Percentiles rank a stretch among this genome's conserved stretches.
These are phyloP conservation scores for Brachyhypopomus occidentalis DNA, from an alignment of 2,113 vertebrate species.

Conservation along the genomic window DNA sequence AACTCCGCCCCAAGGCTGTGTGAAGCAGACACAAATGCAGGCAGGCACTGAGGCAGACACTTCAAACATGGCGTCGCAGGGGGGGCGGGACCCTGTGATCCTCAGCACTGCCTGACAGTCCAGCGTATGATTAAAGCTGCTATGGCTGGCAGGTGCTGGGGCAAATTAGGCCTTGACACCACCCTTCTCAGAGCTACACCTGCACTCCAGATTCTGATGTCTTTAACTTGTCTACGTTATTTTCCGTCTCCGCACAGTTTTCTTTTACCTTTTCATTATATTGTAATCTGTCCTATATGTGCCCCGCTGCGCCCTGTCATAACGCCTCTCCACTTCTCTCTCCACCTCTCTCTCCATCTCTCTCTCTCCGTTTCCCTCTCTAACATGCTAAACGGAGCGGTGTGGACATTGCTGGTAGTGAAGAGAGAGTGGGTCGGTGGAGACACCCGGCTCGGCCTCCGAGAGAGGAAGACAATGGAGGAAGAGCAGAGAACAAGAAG, in stretches of 20 bases:
- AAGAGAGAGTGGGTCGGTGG: constrained; percentile 1
- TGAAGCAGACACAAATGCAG: constrained; percentile 35
- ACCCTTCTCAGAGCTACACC: neutral
- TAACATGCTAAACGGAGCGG: constrained; percentile 46
- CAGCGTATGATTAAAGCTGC: constrained; percentile 35
- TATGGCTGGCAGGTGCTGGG: constrained; percentile 20
- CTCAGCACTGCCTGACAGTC: constrained; percentile 26
- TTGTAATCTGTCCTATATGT: neutral
- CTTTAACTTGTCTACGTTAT: neutral
- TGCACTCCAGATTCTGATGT: neutral
- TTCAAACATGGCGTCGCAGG: constrained; percentile 33
- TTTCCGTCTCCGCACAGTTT: neutral
- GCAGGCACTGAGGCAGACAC: neutral
- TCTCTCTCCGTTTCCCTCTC: neutral
- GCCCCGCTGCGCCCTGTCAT: constrained; percentile 17
- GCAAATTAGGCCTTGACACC: constrained; percentile 40
- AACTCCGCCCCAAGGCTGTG: constrained; percentile 43
- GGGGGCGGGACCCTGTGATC: constrained; percentile 43
- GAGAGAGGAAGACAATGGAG: neutral
- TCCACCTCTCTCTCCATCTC: neutral
- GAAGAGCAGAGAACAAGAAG: constrained; percentile 35
- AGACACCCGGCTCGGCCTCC: constrained; percentile 30
- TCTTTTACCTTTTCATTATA: neutral
- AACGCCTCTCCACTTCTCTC: neutral
- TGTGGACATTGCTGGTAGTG: constrained; percentile 45